Evolutionary conservation across 2,797 vertebrate species (phyloP).

Genomic region (Alca torda): DNA sequence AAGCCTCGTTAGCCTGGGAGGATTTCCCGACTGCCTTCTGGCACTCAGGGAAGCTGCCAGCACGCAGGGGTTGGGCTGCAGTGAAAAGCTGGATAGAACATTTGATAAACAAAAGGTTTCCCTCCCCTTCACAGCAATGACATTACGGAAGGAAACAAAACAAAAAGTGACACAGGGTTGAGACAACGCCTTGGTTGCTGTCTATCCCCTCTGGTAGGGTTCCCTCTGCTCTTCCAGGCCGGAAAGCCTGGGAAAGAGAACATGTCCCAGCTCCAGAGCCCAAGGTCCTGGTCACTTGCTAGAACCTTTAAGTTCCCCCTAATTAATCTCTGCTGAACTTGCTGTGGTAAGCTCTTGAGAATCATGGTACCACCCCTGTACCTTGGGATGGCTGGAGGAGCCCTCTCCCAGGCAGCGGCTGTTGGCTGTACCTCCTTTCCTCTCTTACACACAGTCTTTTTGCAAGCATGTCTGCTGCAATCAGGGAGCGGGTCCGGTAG

Average conservation of each 20-base stretch:
- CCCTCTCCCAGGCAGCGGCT: neutral
- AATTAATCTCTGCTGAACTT: neutral
- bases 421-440: neutral
- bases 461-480: neutral
- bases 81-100: neutral
- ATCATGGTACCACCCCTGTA: neutral
- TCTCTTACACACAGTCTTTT: neutral
- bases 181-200: neutral
- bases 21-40: neutral
- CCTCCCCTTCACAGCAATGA: neutral
- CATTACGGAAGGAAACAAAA: neutral
- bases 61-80: neutral
- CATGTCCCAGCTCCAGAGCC: neutral
- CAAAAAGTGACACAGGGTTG: neutral
- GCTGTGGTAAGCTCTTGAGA: neutral
- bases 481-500: neutral
- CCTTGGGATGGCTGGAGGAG: neutral
- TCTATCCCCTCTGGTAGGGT: neutral
- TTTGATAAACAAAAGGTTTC: neutral
- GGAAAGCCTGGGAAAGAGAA: neutral
- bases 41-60: neutral
- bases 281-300: neutral
- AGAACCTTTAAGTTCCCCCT: neutral
- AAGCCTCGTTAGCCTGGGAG: neutral
- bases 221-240: neutral